Percentiles rank a stretch among this genome's conserved stretches.
Evolutionary conservation across 2,888 invertebrate species (phyloP).

Genomic region (Eilema griseolum): DNA sequence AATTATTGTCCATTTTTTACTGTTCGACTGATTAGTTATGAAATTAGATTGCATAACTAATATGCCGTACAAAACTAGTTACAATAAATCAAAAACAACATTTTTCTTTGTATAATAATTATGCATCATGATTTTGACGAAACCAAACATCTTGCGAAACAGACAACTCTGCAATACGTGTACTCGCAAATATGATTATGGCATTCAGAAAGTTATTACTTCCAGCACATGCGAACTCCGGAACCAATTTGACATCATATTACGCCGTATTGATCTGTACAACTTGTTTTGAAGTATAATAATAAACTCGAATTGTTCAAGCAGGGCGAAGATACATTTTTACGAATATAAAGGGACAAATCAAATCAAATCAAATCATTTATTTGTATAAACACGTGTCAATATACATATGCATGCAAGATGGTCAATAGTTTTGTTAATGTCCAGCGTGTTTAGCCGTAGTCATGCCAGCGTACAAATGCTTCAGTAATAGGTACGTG

Average conservation of each 20-base stretch:
- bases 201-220: neutral
- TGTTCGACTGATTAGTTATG: too few species aligned
- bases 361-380: too few species aligned
- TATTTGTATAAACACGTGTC: too few species aligned
- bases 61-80: too few species aligned
- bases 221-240: conserved; percentile 4
- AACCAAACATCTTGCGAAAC: neutral
- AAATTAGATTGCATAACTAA: too few species aligned
- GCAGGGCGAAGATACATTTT: neutral
- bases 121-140: neutral
- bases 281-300: neutral
- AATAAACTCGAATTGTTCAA: neutral
- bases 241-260: conserved; percentile 4
- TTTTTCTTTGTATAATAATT: neutral
- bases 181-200: neutral
- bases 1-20: too few species aligned
- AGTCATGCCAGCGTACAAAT: too few species aligned
- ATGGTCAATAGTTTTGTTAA: too few species aligned
- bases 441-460: too few species aligned
- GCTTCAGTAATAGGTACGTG: too few species aligned
- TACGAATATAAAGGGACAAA: neutral
- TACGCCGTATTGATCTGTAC: neutral
- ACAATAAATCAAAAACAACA: neutral
- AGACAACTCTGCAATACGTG: neutral
- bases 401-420: too few species aligned